Percentiles rank a stretch among this genome's conserved stretches.
These are phyloP conservation scores for Myotis yumanensis DNA, from an alignment of 2,113 vertebrate genomes.

Conservation along the genomic window DNA sequence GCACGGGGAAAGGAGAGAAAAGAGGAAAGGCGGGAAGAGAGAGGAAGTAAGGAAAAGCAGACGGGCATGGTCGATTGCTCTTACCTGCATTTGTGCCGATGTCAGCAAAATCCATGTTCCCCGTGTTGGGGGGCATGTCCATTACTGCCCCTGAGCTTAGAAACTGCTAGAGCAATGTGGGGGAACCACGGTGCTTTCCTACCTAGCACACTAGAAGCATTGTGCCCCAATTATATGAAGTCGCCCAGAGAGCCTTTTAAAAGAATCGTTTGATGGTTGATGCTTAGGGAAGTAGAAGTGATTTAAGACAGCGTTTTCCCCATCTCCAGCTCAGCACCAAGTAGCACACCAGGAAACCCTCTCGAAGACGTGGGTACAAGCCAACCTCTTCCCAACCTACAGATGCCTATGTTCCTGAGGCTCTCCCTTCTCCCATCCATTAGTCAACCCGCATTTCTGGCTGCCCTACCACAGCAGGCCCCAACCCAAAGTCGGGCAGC, in stretches of 20 bases:
- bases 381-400: neutral
- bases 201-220: neutral
- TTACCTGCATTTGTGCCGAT: neutral
- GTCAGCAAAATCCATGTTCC: neutral
- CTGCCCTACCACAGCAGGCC: neutral
- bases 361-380: neutral
- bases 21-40: neutral
- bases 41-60: neutral
- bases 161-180: neutral
- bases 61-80: neutral
- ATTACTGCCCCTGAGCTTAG: neutral
- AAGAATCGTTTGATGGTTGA: neutral
- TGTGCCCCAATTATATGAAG: no score
- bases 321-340: neutral
- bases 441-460: neutral
- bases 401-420: neutral
- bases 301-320: neutral
- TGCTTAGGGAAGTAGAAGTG: neutral
- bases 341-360: neutral
- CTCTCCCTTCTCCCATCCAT: no score
- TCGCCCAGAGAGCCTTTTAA: neutral
- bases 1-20: neutral
- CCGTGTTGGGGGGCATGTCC: neutral
- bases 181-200: neutral
- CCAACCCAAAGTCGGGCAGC: neutral